Evolutionary conservation across 2,113 vertebrate species (phyloP), one percentile per base, ranked within the genome.

Genomic region (Indicator indicator): DNA sequence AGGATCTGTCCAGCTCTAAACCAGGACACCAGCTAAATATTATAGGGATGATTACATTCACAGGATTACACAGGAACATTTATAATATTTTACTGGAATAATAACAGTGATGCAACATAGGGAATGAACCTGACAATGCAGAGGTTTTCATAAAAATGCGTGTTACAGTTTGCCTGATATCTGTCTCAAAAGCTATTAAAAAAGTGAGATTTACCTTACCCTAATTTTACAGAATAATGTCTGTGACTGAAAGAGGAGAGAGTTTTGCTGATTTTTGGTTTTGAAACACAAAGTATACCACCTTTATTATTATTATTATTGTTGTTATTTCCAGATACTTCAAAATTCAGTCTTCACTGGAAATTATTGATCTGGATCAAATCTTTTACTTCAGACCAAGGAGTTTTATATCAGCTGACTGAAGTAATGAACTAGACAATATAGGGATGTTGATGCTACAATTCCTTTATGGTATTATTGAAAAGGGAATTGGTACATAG

Each of bases 401-500:
- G 8, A 46, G 16, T 70, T 93, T 64, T 62, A 23, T 9, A 38
- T 46, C 44, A 62, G 10, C 12, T 84, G 59, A 69, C 38, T 59
- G 42, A 88, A 92, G 8, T 42, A 6, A 58, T 83, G 28, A 75
- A 73, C 52, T 60, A 28, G 63, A 76, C 70, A 95, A 59, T 73
- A 77, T 58, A 74, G 42, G 55, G 20, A 38, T 84, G 86, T n/a
- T 68, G 64, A 59, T 59, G 5, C 8, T 85, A 33, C 28, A 42
- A 6, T 89, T 12, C 78, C 67, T 91, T 84, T 69, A 50, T 46
- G 46, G 40, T 90, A 62, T 89, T 87, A 91, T 79, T 78, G 76
- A 54, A 62, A 78, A 50, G 14, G 12, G n/a, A 38, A 76, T 24
- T 50, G 30, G 46, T 26, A 70, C 55, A 81, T 42, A 33, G 63